Base-by-base conservation (phyloP, 2,888 invertebrate genomes). In the Dyspetes luteomarginatus region DNA sequence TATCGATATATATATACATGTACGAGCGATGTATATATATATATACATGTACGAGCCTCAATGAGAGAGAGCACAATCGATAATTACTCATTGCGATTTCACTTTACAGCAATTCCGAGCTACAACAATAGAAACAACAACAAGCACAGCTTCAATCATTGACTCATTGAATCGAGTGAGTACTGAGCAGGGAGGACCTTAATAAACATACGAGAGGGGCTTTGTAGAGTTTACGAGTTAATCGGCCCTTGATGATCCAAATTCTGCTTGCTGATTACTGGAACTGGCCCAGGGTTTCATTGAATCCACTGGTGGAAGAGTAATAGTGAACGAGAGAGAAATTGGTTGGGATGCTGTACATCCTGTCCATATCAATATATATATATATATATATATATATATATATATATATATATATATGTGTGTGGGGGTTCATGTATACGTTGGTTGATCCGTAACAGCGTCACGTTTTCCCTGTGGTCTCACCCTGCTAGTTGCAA, bases 131-230 rank as follows among this genome's bases (percentile, higher is more conserved):
- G 45, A 62, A 41, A 7, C 58, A 55, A 56, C 68, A 73, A 50
- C 22, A 30, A 58, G 45, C 52, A 17, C 60, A 69, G 36, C 43
- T 7, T 45, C 69, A 74, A 81, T 68, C 72, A 62, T 68, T 28
- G 30, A 55, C 36, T 30, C 56, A 41, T 22, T 73, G 41, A 58
- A 28, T 45, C 68, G 45, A 58, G 52, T 45, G 22, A 52, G 30
- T 30, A n/a, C 4, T 9, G 4, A 52, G 41, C 45, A 72, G 22
- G 24, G 36, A 36, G 43, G 15, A 24, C 74, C 68, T 78, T 67
- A 58, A 76, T 73, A 68, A 69, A 81, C 73, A 77, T 30, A 52
- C 55, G 28, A 76, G 26, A 9, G 52, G 4, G 55, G 56, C 77
- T 73, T 69, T 69, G 72, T 56, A 19, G 68, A 76, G n/a, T 17